Conservation (phyloP, 1,140 invertebrate genomes). For the Pogonus chalceus region DNA sequence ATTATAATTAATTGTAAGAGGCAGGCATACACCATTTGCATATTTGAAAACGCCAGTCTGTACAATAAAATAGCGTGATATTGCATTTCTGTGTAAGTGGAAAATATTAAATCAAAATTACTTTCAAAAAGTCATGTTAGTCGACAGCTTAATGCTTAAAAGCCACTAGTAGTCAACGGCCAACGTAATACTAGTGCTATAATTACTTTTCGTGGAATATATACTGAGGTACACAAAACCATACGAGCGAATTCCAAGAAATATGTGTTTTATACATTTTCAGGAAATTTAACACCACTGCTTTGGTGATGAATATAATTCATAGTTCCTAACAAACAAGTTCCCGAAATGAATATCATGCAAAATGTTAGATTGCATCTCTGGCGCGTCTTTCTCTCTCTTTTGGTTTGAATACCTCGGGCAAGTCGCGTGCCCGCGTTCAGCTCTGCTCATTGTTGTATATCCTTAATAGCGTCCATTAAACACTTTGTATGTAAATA, state of each 20-base stretch:
- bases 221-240: not conserved
- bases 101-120: not conserved
- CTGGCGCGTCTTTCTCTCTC: not conserved
- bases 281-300: not conserved
- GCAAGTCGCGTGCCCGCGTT: not conserved
- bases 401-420: not conserved
- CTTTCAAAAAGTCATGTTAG: not conserved
- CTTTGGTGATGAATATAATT: not conserved
- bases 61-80: not conserved
- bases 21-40: not conserved
- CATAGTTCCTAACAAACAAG: not conserved
- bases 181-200: not conserved
- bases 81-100: not conserved
- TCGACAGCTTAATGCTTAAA: not conserved
- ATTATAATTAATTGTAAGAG: too few species aligned
- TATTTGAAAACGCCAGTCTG: not conserved
- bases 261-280: not conserved
- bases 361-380: conserved; percentile 6
- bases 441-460: not conserved
- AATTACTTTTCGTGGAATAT: not conserved
- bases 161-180: not conserved
- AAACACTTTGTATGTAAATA: conserved; percentile 6
- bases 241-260: conserved; percentile 1
- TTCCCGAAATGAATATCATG: not conserved
- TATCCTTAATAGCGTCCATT: not conserved